phyloP scores from a whole-genome alignment of 1,140 invertebrate species.

The Mya arenaria region DNA sequence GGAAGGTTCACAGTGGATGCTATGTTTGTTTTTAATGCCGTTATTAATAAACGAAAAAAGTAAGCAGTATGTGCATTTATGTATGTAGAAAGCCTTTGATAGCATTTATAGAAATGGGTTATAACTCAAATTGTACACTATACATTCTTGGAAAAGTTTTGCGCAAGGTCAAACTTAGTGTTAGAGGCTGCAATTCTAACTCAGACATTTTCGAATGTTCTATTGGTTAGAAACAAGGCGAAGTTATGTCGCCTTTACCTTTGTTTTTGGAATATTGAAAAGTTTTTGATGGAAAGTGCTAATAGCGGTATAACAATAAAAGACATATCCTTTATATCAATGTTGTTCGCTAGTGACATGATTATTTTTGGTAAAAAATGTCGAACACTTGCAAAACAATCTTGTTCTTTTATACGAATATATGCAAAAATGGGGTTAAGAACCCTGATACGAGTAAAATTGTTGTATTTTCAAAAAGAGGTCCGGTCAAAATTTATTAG shows the following conservation, averaged over 20 bases:
- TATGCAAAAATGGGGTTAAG: neutral
- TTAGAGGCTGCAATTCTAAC: neutral
- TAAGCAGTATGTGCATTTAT: neutral
- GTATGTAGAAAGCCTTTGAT: slow-evolving; percentile 22
- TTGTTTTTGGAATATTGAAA: slow-evolving; percentile 4
- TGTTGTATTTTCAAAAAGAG: slow-evolving; percentile 13
- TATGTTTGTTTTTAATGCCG: slow-evolving; percentile 49
- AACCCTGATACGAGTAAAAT: slow-evolving; percentile 9
- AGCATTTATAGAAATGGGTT: slow-evolving; percentile 11
- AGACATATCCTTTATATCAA: slow-evolving; percentile 28
- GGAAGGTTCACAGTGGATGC: slow-evolving; percentile 39
- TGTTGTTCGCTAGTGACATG: slow-evolving; percentile 17
- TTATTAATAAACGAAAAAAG: slow-evolving; percentile 16
- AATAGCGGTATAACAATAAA: neutral
- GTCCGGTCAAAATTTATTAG: neutral
- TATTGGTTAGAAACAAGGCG: slow-evolving; percentile 15
- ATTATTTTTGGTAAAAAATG: neutral
- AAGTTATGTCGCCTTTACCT: slow-evolving; percentile 15
- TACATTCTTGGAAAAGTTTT: neutral
- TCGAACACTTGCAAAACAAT: slow-evolving; percentile 2
- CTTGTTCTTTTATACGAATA: neutral
- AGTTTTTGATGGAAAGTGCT: neutral
- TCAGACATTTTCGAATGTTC: slow-evolving; percentile 10
- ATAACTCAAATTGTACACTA: neutral
- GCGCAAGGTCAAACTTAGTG: neutral